phyloP scores from a whole-genome alignment of 2,888 invertebrate genomes.

The Kryphioiulus occultus region DNA sequence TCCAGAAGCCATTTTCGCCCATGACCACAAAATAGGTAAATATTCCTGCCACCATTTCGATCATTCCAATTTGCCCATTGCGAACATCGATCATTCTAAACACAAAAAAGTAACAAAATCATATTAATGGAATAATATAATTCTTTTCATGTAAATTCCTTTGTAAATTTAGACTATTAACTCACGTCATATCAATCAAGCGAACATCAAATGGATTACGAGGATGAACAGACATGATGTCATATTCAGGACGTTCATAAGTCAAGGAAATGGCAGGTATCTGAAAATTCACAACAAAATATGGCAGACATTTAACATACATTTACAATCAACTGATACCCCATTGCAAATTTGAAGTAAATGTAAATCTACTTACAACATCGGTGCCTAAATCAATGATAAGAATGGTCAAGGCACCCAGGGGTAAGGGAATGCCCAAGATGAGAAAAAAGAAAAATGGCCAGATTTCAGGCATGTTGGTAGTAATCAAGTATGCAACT shows the following conservation, averaged over 20 bases:
- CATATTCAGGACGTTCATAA: slow-evolving; percentile 54
- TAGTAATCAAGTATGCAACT: slow-evolving; percentile 66
- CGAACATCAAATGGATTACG: slow-evolving; percentile 53
- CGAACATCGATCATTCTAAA: slow-evolving; percentile 56
- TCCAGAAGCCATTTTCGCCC: slow-evolving; percentile 56
- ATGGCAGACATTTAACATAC: neutral
- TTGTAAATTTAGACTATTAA: neutral
- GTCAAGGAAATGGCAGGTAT: slow-evolving; percentile 55
- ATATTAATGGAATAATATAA: neutral
- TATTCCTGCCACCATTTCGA: slow-evolving; percentile 55
- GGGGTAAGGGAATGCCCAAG: slow-evolving; percentile 64
- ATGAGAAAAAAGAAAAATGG: slow-evolving; percentile 65
- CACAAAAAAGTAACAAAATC: slow-evolving; percentile 54
- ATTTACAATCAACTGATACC: too few species aligned
- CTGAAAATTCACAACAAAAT: slow-evolving; percentile 35
- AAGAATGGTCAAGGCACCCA: slow-evolving; percentile 65
- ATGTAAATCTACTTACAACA: slow-evolving; percentile 59
- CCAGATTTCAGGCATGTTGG: slow-evolving; percentile 66
- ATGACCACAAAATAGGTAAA: slow-evolving; percentile 55
- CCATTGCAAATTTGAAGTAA: neutral
- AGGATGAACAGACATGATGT: slow-evolving; percentile 54
- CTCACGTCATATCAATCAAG: slow-evolving; percentile 53
- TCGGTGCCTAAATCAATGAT: slow-evolving; percentile 67
- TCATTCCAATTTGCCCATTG: slow-evolving; percentile 55
- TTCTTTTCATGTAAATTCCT: neutral